phyloP scores from a whole-genome alignment of 2,888 invertebrate genomes.

The Meteorus cinctellus region DNA sequence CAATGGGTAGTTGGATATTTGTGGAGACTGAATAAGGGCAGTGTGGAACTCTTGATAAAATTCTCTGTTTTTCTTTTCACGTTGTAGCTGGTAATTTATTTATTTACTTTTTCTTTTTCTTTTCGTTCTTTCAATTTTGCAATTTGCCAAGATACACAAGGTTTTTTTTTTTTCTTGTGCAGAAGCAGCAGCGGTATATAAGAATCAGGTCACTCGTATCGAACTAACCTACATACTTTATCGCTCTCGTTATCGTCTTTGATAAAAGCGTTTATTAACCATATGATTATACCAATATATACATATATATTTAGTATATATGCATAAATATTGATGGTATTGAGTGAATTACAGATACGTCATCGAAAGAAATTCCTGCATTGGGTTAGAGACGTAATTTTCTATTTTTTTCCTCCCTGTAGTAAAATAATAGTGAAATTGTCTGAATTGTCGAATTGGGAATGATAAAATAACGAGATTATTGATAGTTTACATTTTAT shows the following conservation, averaged over 20 bases:
- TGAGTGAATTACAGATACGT: conserved; percentile 14
- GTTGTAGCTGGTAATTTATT: not conserved
- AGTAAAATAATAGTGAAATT: conserved; percentile 2
- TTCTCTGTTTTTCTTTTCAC: not conserved
- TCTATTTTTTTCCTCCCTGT: not conserved
- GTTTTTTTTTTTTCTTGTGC: conserved; percentile 45
- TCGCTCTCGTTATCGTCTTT: conserved; percentile 66
- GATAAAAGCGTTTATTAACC: conserved; percentile 69
- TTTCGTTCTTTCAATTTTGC: conserved; percentile 3
- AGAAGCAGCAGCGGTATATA: conserved; percentile 48
- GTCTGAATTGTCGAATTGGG: no score
- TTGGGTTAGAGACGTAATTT: not conserved
- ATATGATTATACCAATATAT: conserved; percentile 66
- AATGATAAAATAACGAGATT: no score
- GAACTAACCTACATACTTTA: conserved; percentile 72
- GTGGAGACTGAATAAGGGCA: no score
- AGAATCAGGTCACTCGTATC: conserved; percentile 72
- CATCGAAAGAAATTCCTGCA: not conserved
- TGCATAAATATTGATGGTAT: not conserved
- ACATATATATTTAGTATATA: conserved; percentile 43
- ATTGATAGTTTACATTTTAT: no score
- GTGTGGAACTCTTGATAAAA: no score
- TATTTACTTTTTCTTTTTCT: not conserved
- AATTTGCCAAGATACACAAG: conserved; percentile 47
- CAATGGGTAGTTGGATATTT: no score